phyloP scores from a whole-genome alignment of 2,797 vertebrate genomes.

The Fratercula arctica region DNA sequence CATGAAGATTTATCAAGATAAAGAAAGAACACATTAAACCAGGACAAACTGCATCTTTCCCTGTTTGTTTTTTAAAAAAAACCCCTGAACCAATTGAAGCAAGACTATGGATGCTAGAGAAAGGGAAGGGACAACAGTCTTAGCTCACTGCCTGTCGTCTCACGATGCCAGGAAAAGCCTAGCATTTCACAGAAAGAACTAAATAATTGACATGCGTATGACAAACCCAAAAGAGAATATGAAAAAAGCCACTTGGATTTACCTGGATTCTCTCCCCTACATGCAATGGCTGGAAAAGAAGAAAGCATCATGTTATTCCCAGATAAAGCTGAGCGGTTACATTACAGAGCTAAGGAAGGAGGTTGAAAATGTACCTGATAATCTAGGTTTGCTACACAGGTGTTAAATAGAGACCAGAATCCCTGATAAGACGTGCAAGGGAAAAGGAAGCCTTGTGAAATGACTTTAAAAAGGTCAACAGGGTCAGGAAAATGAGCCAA shows the following conservation, averaged over 20 bases:
- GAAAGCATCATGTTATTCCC: neutral
- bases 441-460: neutral
- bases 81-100: neutral
- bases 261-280: neutral
- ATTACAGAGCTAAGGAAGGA: neutral
- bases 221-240: neutral
- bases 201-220: neutral
- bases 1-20: neutral
- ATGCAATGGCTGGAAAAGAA: neutral
- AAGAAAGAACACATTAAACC: neutral
- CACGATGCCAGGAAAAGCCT: neutral
- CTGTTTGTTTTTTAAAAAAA: neutral
- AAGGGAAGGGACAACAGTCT: neutral
- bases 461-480: neutral
- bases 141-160: neutral
- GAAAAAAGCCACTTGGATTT: neutral
- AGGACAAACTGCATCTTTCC: neutral
- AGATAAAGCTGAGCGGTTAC: neutral
- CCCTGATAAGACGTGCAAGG: neutral
- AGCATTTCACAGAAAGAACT: neutral
- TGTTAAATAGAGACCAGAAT: neutral
- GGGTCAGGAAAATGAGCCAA: constrained; percentile 38
- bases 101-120: neutral
- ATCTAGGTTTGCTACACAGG: neutral
- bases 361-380: neutral